Percentiles rank a stretch among this genome's conserved stretches.
Evolutionary conservation across 2,113 vertebrate genomes (phyloP).

Genomic region (Chloropsis hardwickii): DNA sequence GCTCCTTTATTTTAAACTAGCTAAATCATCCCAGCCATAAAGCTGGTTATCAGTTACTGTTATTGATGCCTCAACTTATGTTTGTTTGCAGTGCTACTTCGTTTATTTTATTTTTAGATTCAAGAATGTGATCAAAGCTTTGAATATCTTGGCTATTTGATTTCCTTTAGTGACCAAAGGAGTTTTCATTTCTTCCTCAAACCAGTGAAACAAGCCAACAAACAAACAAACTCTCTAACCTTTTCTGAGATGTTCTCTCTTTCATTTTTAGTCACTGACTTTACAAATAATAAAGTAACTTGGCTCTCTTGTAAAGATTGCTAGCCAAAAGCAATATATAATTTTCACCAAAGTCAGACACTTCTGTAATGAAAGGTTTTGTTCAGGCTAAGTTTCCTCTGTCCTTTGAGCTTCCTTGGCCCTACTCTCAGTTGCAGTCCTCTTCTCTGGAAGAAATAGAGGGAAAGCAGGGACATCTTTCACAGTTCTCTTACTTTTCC

Average conservation of each 20-base stretch:
- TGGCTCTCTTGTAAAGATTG: background rate
- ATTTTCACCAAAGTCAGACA: background rate
- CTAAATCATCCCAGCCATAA: background rate
- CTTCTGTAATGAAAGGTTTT: background rate
- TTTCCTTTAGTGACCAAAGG: background rate
- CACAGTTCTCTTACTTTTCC: background rate
- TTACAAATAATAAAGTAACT: background rate
- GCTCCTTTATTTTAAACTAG: background rate
- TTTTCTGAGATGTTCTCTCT: background rate
- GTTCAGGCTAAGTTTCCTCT: background rate
- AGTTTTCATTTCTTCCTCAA: background rate
- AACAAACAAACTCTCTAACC: background rate
- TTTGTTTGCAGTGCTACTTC: background rate
- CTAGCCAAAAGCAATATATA: background rate
- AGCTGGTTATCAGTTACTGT: background rate
- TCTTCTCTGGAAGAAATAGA: background rate
- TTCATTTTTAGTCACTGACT: background rate
- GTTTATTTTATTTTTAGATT: background rate
- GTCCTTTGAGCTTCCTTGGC: background rate
- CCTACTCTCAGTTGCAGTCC: background rate
- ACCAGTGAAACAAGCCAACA: background rate
- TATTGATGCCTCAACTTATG: background rate
- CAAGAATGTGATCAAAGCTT: conserved; percentile 6
- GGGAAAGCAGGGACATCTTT: background rate
- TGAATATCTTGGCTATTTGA: background rate